Conservation (phyloP, 2,113 vertebrate genomes). For the Mionectes macconnelli region DNA sequence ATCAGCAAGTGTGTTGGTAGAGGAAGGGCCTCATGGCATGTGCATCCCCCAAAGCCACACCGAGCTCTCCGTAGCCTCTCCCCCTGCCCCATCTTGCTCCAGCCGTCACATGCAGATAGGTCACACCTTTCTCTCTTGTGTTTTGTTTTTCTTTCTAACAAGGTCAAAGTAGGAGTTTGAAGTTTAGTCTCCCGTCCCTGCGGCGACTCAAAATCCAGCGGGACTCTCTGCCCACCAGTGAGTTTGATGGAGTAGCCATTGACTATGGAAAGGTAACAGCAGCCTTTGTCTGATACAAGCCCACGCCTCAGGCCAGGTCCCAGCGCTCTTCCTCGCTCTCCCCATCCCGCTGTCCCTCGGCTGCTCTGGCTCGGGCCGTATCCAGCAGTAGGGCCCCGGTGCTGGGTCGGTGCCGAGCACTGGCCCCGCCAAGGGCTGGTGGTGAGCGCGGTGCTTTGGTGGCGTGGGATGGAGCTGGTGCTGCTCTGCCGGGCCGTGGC, state of each 20-base stretch:
- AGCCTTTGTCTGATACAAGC: constrained; percentile 64
- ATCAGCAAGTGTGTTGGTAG: not conserved
- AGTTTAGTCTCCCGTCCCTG: constrained; percentile 84
- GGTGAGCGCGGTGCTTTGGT: not conserved
- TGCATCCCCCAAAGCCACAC: not conserved
- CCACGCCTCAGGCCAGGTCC: constrained; percentile 46
- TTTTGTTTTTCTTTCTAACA: constrained; percentile 67
- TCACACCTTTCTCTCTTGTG: constrained; percentile 68
- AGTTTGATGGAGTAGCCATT: constrained; percentile 88
- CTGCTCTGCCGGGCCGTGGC: not conserved
- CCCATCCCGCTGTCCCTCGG: constrained; percentile 4
- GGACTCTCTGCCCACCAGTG: constrained; percentile 82
- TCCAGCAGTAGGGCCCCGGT: not conserved
- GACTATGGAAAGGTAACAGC: constrained; percentile 84
- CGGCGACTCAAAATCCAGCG: constrained; percentile 73
- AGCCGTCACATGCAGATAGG: constrained; percentile 32
- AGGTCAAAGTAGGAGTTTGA: constrained; percentile 84
- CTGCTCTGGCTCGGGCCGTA: constrained; percentile 27
- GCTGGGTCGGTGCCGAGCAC: not conserved
- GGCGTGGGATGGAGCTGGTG: not conserved
- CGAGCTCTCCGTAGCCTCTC: not conserved
- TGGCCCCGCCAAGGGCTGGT: not conserved
- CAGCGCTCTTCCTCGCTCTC: constrained; percentile 39
- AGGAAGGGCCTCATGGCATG: not conserved
- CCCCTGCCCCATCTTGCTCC: not conserved